Evolutionary conservation across 2,888 invertebrate species (phyloP).

Genomic region (Eupithecia insigniata): DNA sequence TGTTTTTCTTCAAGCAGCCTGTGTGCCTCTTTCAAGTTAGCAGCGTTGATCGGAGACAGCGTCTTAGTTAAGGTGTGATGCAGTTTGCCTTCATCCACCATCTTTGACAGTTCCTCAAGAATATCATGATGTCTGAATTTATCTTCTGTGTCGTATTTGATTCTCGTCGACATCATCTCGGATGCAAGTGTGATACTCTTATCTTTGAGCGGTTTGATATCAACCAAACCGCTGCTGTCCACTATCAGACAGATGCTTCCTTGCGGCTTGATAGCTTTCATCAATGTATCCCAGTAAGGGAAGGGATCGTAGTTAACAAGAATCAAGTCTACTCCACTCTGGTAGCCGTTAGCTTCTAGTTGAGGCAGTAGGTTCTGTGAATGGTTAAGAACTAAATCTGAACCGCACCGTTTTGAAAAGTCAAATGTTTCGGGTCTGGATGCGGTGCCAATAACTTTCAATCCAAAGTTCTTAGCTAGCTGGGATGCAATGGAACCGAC

Average conservation of each 20-base stretch:
- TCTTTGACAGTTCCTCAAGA: slow-evolving; percentile 60
- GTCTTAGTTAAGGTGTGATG: slow-evolving; percentile 68
- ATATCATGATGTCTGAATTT: slow-evolving; percentile 67
- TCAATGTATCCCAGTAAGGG: slow-evolving; percentile 73
- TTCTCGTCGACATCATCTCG: slow-evolving; percentile 72
- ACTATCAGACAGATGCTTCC: slow-evolving; percentile 74
- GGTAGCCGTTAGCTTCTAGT: slow-evolving; percentile 62
- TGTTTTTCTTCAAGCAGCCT: slow-evolving; percentile 65
- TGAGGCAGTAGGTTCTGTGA: slow-evolving; percentile 65
- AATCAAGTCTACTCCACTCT: slow-evolving; percentile 70
- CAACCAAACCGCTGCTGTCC: slow-evolving; percentile 68
- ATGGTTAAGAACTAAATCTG: slow-evolving; percentile 70
- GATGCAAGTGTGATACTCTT: slow-evolving; percentile 72
- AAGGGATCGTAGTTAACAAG: slow-evolving; percentile 74
- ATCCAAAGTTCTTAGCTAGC: slow-evolving; percentile 66
- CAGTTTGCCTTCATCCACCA: slow-evolving; percentile 65
- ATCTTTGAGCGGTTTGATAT: slow-evolving; percentile 66
- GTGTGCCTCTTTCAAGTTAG: slow-evolving; percentile 70
- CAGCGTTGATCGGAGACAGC: slow-evolving; percentile 72
- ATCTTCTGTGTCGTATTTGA: slow-evolving; percentile 72
- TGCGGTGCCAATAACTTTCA: slow-evolving; percentile 75
- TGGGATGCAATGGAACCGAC: slow-evolving; percentile 75
- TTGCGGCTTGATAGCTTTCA: slow-evolving; percentile 70
- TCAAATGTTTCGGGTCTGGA: slow-evolving; percentile 64
- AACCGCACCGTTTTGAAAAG: background rate